Evolutionary conservation across 2,888 invertebrate species (phyloP).

Genomic region (Patella caerulea): DNA sequence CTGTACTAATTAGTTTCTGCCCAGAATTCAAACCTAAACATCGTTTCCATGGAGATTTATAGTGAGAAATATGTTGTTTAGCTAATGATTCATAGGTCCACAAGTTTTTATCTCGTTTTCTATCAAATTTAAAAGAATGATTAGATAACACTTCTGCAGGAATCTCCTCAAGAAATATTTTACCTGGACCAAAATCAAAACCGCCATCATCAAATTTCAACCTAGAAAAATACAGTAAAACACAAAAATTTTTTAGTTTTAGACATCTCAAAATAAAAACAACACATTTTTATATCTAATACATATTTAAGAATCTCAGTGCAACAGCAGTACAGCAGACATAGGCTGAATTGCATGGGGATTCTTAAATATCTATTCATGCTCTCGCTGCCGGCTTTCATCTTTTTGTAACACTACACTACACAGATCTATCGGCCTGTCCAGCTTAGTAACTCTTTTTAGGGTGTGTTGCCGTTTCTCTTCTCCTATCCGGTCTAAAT

Average conservation of each 20-base stretch:
- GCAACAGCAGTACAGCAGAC: no score
- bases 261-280: no score
- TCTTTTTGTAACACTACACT: no score
- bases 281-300: no score
- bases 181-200: constrained; percentile 27
- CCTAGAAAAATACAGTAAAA: not conserved
- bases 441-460: no score
- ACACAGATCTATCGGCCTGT: no score
- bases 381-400: no score
- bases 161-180: constrained; percentile 64
- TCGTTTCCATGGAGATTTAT: constrained; percentile 35
- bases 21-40: constrained; percentile 39
- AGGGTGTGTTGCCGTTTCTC: no score
- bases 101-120: constrained; percentile 62
- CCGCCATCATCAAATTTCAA: not conserved
- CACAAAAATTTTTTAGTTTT: not conserved
- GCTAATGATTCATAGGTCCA: constrained; percentile 66
- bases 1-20: constrained; percentile 27
- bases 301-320: no score
- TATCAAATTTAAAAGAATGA: constrained; percentile 66
- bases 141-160: constrained; percentile 50
- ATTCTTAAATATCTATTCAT: no score
- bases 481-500: no score
- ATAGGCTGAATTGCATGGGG: no score
- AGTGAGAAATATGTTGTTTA: constrained; percentile 63